phyloP scores from a whole-genome alignment of 2,888 invertebrate genomes.

The Prosopocoilus inquinatus region DNA sequence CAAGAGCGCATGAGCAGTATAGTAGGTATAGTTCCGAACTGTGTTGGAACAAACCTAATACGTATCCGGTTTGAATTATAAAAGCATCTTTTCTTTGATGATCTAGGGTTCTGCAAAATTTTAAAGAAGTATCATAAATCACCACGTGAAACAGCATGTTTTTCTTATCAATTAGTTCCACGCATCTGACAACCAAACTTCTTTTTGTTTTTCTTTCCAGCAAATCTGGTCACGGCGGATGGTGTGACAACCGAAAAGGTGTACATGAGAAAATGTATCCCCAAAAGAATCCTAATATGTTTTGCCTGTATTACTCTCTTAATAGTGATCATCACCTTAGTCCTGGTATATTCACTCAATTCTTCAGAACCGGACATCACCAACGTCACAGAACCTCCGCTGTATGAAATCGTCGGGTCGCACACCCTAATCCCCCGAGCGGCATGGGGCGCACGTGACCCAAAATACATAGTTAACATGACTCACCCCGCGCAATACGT shows the following conservation, averaged over 20 bases:
- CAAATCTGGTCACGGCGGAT: conserved; percentile 12
- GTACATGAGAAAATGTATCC: not conserved
- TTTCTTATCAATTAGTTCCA: too few relatives aligned
- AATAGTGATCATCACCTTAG: not conserved
- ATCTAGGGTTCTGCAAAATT: not conserved
- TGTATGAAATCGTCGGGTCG: too few relatives aligned
- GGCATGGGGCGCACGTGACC: conserved; percentile 54
- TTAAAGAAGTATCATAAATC: too few relatives aligned
- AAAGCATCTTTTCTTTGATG: not conserved
- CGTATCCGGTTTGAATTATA: too few relatives aligned
- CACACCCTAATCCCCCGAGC: conserved; percentile 12
- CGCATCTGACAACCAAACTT: not conserved
- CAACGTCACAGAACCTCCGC: too few relatives aligned
- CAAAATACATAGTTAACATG: conserved; percentile 49
- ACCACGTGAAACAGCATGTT: not conserved
- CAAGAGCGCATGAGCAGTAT: too few relatives aligned
- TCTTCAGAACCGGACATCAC: not conserved
- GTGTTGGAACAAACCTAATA: too few relatives aligned
- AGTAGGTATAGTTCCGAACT: too few relatives aligned
- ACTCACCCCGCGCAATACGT: conserved; percentile 51
- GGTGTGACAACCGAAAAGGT: not conserved
- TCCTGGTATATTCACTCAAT: not conserved
- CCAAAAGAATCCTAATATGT: conserved; percentile 9
- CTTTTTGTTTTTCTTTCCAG: conserved; percentile 7
- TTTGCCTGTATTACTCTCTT: conserved; percentile 2